Base-by-base conservation (phyloP, 2,797 vertebrate species). In the Coluber constrictor region DNA sequence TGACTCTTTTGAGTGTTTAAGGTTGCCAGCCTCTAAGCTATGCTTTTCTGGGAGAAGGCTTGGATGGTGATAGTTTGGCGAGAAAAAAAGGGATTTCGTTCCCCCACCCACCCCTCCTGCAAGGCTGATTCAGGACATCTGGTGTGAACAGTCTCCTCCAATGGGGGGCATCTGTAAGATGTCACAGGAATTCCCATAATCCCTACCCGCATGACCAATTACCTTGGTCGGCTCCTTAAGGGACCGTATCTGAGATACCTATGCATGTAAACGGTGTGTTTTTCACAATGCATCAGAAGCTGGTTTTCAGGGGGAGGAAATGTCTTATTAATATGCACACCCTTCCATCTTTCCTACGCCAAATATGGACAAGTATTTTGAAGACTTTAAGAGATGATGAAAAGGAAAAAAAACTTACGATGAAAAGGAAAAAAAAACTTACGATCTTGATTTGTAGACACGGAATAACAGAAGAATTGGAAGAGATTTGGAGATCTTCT, bases 241-340 rank as follows among this genome's bases (percentile, higher is more conserved):
- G 66, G 66, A 32, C 15, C 2, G 55, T 47, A 12, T 70, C 94
- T 95, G 94, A 96, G 91, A 93, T 59, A 91, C 87, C 43, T 74
- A 10, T 92, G 90, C 93, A 90, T 83, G 93, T 47, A 94, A 95
- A 95, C 95, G 70, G 89, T 88, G 88, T 15, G n/a, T 11, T 7
- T 92, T 88, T 60, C 55, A 79, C 91, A 91, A 74, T 32, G 27
- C n/a, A 74, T 32, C 83, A 74, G 86, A 95, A 95, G 92, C 18
- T 32, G 87, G 74, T 55, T 61, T 86, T 47, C 90, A 94, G 43
- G 43, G 43, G 37, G 89, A 4, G 13, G 32, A 32, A n/a, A 32
- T 6, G n/a, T 70, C 25, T 8, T 27, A 27, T 27, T 27, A 29
- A 59, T 23, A 7, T 27, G 60, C 10, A 27, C 3, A 11, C 60